Evolutionary conservation across 2,888 invertebrate species (phyloP), one percentile per base, ranked within the genome.

Genomic region (Melanargia galathea): DNA sequence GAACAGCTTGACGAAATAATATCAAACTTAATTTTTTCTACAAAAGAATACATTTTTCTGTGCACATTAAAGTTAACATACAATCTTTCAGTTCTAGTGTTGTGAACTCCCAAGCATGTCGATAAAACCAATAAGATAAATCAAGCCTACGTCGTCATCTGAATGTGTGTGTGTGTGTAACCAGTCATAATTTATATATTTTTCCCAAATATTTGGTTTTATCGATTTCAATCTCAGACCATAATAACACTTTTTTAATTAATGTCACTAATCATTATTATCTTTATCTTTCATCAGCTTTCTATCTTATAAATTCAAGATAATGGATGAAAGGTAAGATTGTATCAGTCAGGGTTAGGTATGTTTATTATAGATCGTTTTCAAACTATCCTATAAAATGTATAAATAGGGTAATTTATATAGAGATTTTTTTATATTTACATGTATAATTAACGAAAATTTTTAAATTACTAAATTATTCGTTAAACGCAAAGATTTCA

Each of bases 101-200:
- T 69, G 74, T 71, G 70, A 73, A 33, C 45, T 68, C 72, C 74
- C 76, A 79, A 73, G 73, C 72, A 73, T 80, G 81, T 86, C 85
- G 86, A 86, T 87, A 81, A 75, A 79, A 77, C 73, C 80, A 84
- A 84, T 86, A 79, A 82, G 76, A 87, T 88, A 88, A 87, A 87
- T 87, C 83, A 84, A 79, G 72, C 77, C 77, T 72, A 72, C 57
- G 45, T 45, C 30, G 45, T 57, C 67, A 75, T 70, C 78, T 74
- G 79, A 78, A 75, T 77, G 78, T 75, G 72, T 74, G 72, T 77
- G 77, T 75, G 71, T 75, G 73, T 73, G 79, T 81, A 79, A 81
- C 82, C 79, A 77, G 70, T 76, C 77, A 82, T 78, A 79, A 82
- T 78, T 75, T 69, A 72, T 73, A 66, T 45, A 57, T 46, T 69